A percentile compares a stretch with the other conserved stretches of the same genome.
phyloP scores from a whole-genome alignment of 2,888 invertebrate genomes.

The Nesidiocoris tenuis region DNA sequence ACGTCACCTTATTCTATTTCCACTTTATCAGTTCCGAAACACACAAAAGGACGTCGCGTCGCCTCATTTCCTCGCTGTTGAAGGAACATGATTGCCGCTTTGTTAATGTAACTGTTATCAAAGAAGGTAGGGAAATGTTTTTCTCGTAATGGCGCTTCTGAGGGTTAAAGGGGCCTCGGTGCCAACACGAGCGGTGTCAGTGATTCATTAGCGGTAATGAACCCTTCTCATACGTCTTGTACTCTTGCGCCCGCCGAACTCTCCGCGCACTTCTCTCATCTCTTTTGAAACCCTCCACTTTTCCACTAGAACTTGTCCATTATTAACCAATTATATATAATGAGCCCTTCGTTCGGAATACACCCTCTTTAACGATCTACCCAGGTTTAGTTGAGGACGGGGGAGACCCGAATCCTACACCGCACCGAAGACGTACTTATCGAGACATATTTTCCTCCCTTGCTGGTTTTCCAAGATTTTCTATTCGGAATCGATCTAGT shows the following conservation, averaged over 20 bases:
- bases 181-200: slow-evolving; percentile 15
- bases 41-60: background rate
- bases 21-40: background rate
- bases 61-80: background rate
- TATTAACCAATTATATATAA: slow-evolving; percentile 47
- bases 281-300: slow-evolving; percentile 32
- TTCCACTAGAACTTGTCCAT: slow-evolving; percentile 44
- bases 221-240: slow-evolving; percentile 29
- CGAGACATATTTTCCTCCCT: slow-evolving; percentile 17
- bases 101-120: slow-evolving; percentile 25
- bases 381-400: background rate
- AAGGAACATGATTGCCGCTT: slow-evolving; percentile 2
- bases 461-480: background rate
- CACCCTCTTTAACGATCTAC: slow-evolving; percentile 35
- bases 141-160: slow-evolving; percentile 14
- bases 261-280: background rate
- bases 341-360: slow-evolving; percentile 39
- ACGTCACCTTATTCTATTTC: background rate
- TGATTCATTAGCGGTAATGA: slow-evolving; percentile 44
- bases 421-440: slow-evolving; percentile 21
- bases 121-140: slow-evolving; percentile 11
- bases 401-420: background rate
- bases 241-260: background rate
- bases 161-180: background rate
- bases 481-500: slow-evolving; percentile 33